Percentiles rank a stretch among this genome's conserved stretches.
Evolutionary conservation across 2,113 vertebrate species (phyloP).

Genomic region (Cariama cristata): DNA sequence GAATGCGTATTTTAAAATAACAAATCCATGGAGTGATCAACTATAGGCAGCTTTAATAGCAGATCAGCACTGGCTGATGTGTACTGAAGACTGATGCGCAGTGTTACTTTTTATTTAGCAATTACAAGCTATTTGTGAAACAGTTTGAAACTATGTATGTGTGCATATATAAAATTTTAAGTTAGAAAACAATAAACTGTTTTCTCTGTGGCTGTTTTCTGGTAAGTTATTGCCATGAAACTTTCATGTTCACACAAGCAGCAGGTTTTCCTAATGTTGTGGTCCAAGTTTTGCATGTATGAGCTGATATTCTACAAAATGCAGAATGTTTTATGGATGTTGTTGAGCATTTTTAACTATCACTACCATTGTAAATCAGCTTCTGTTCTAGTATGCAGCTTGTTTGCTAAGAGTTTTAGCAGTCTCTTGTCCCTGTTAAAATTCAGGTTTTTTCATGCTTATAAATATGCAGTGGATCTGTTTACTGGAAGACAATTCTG

Average conservation of each 20-base stretch:
- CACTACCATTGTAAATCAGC: not conserved
- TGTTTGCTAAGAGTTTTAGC: not conserved
- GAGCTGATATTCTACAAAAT: not conserved
- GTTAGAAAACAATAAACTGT: not conserved
- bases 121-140: not conserved
- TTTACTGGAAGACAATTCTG: not conserved
- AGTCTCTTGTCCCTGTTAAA: not conserved
- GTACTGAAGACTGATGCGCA: not conserved
- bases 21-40: fast-evolving
- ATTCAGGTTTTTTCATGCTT: not conserved
- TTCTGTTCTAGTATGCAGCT: not conserved
- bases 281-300: not conserved
- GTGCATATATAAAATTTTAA: not conserved
- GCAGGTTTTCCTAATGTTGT: not conserved
- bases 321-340: not conserved
- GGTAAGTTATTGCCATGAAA: not conserved
- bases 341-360: not conserved
- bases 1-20: not conserved
- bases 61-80: not conserved
- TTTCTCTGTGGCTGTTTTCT: not conserved
- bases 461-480: not conserved
- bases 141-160: not conserved
- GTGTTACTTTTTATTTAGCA: not conserved
- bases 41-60: not conserved
- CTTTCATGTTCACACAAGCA: not conserved